Base-by-base conservation (phyloP, 2,888 invertebrate species). In the Epirrhoe tristata region DNA sequence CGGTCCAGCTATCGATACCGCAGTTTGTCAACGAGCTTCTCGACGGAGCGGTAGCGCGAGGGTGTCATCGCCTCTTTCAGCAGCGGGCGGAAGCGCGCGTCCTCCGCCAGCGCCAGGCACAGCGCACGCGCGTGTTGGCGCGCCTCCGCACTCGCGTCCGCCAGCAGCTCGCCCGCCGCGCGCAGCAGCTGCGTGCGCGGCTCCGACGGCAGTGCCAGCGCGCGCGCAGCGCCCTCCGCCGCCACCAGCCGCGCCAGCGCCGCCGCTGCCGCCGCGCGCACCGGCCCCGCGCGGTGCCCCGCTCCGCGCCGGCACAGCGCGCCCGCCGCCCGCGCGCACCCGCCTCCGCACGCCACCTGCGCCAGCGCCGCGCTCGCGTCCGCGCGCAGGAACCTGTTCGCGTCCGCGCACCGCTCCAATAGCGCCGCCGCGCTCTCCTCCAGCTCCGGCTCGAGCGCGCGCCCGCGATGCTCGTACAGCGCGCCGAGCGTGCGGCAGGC, bases 331-430 rank as follows among this genome's bases (percentile, higher is more conserved):
- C 96, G 95, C 6, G 94, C 90, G 6, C 96, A 95, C 34, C 96
- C 95, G 16, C 97, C 94, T 68, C 96, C 94, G 65, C 97, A 96
- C 66, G 98, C 96, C 95, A 99, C 96, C 12, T 95, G 94, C 77
- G 96, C 97, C 51, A 99, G 88, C 0, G 98, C 97, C 8, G 94
- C 94, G 65, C 96, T 96, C 3, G 98, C 97, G 87, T 99, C 99
- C 43, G 97, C 97, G 24, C 98, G 94, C 58, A 99, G 94, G 85
- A 99, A 99, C 76, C 96, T 96, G 89, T 98, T 99, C 6, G 98
- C 98, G 82, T 99, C 99, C 0, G 98, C 98, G 58, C 98, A 97
- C 69, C 98, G 96, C 75, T 97, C 97, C 36, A 99, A 94, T 65
- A 99, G 90, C 8, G 97, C 96, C 24, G 95, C 95, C 0, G 96